These are phyloP conservation scores for Scarus forsteni DNA, from an alignment of 2,797 vertebrate species.

Conservation along the genomic window DNA sequence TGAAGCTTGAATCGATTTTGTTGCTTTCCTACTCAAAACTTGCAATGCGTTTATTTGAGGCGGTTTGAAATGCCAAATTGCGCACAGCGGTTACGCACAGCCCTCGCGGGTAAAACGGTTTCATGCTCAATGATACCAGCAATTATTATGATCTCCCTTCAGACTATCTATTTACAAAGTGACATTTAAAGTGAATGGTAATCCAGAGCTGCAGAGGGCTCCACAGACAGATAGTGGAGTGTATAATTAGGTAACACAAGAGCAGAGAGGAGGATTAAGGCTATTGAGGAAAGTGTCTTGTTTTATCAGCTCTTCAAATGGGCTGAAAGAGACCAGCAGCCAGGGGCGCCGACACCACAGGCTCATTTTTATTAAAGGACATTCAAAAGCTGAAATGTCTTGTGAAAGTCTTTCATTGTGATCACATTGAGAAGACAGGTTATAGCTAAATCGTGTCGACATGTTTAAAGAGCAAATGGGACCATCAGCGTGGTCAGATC, in stretches of 20 bases:
- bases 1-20: too few species aligned
- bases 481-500: neutral
- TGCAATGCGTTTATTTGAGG: neutral
- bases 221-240: conserved; percentile 12
- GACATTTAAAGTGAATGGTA: conserved; percentile 38
- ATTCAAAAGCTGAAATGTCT: conserved; percentile 49
- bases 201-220: conserved; percentile 34
- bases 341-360: too few species aligned
- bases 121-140: conserved; percentile 30
- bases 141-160: conserved; percentile 26
- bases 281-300: conserved; percentile 54
- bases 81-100: neutral
- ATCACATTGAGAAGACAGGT: conserved; percentile 17
- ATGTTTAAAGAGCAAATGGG: conserved; percentile 14
- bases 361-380: conserved; percentile 32
- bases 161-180: conserved; percentile 44
- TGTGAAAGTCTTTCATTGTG: neutral
- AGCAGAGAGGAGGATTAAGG: conserved; percentile 26
- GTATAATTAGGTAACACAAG: conserved; percentile 36
- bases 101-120: conserved; percentile 9
- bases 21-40: neutral
- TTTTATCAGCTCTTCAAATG: conserved; percentile 48
- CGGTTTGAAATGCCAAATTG: neutral
- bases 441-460: conserved; percentile 24
- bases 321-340: conserved; percentile 21